phyloP scores from a whole-genome alignment of 2,888 invertebrate species.

The Hydraecia micacea region DNA sequence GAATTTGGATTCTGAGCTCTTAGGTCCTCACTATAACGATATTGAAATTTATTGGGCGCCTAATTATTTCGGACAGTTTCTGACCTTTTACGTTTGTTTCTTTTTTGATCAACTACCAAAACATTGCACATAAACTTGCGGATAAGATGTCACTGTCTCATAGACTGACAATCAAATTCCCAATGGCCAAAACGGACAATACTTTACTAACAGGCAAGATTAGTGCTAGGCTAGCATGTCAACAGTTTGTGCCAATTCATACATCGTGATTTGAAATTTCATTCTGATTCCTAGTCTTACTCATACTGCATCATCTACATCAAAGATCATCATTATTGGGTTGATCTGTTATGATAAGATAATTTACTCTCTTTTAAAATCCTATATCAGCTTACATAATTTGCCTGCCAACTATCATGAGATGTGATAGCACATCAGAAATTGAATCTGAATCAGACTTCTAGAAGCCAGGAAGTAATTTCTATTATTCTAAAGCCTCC shows the following conservation, averaged over 20 bases:
- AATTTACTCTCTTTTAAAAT: conserved; percentile 3
- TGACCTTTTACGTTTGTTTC: background rate
- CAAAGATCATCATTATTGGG: background rate
- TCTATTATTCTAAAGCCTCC: background rate
- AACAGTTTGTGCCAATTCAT: background rate
- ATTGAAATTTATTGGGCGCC: background rate
- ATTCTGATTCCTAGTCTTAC: background rate
- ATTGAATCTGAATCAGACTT: conserved; percentile 8
- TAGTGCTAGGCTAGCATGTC: background rate
- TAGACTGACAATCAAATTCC: background rate
- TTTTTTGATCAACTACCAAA: background rate
- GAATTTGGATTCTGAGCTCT: background rate
- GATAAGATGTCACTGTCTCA: background rate
- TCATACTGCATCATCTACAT: background rate
- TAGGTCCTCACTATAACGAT: background rate
- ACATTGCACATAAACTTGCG: background rate
- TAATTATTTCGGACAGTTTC: background rate
- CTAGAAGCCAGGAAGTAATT: background rate
- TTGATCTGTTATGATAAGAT: background rate
- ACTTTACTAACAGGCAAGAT: background rate
- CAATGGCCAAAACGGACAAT: background rate
- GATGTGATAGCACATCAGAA: background rate
- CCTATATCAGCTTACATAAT: background rate
- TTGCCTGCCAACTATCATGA: background rate
- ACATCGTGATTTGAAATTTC: background rate